These are phyloP conservation scores for Bucco capensis DNA, from an alignment of 2,113 vertebrate genomes.

Conservation along the genomic window DNA sequence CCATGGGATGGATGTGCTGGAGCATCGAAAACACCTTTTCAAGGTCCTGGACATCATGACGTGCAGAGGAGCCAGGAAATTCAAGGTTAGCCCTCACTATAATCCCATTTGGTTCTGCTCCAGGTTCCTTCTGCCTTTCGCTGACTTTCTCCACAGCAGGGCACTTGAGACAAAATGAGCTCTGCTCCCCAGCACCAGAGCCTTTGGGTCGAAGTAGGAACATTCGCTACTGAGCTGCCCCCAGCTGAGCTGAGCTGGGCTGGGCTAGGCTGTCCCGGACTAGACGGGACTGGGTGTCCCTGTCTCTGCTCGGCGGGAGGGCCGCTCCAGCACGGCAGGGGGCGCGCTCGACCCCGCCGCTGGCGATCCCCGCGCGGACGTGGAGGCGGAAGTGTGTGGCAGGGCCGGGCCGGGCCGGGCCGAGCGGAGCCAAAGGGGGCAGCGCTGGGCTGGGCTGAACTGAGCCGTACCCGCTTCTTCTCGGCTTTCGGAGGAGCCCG, in stretches of 20 bases:
- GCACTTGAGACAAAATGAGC: rapidly evolving
- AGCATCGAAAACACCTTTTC: not conserved
- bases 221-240: too few species aligned
- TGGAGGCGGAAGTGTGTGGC: conserved; percentile 13
- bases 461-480: too few species aligned
- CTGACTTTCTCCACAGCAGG: not conserved
- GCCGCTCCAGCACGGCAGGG: not conserved
- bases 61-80: not conserved
- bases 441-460: not conserved
- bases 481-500: not conserved
- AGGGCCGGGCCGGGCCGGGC: not conserved
- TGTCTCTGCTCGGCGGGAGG: not conserved
- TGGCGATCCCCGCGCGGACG: not conserved
- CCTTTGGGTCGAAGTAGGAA: not conserved
- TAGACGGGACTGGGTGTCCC: too few species aligned
- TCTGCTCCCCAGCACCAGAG: rapidly evolving
- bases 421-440: not conserved
- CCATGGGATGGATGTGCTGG: not conserved
- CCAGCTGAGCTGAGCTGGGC: too few species aligned
- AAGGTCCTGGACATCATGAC: too few species aligned
- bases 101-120: not conserved
- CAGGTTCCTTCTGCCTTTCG: not conserved
- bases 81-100: not conserved
- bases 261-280: too few species aligned
- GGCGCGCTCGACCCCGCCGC: not conserved